These are phyloP conservation scores for Prolemur simus DNA, from an alignment of 2,113 vertebrate species.

Conservation along the genomic window DNA sequence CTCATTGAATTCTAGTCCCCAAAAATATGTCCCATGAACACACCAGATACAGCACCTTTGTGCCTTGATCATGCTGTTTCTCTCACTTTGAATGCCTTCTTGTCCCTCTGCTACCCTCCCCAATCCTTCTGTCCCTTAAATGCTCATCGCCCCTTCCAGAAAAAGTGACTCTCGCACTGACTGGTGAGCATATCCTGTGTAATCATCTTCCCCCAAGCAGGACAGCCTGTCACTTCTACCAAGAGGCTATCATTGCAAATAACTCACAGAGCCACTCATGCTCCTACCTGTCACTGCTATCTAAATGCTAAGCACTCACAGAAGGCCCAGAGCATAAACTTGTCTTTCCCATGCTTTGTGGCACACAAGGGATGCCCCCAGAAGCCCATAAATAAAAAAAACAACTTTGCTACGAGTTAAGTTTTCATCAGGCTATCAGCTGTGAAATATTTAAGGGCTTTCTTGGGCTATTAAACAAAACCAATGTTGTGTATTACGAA, in stretches of 20 bases:
- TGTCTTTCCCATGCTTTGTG: constrained; percentile 20
- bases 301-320: constrained; percentile 50
- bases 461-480: constrained; percentile 56
- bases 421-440: constrained; percentile 41
- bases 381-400: constrained; percentile 59
- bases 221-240: constrained; percentile 5
- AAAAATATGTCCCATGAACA: background rate
- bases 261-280: constrained; percentile 40
- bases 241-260: constrained; percentile 34
- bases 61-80: background rate
- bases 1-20: background rate
- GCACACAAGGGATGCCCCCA: background rate
- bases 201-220: constrained; percentile 33
- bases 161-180: constrained; percentile 12
- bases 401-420: constrained; percentile 52
- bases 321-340: constrained; percentile 44
- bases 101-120: background rate
- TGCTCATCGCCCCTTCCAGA: background rate
- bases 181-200: background rate
- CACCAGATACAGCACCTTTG: too few species aligned
- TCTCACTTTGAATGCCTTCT: background rate
- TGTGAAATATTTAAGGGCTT: constrained; percentile 67
- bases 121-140: constrained; percentile 22
- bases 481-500: constrained; percentile 41
- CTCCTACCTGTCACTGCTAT: constrained; percentile 27